These are phyloP conservation scores for Sinelater perroti DNA, from an alignment of 2,888 invertebrate species.

Conservation along the genomic window DNA sequence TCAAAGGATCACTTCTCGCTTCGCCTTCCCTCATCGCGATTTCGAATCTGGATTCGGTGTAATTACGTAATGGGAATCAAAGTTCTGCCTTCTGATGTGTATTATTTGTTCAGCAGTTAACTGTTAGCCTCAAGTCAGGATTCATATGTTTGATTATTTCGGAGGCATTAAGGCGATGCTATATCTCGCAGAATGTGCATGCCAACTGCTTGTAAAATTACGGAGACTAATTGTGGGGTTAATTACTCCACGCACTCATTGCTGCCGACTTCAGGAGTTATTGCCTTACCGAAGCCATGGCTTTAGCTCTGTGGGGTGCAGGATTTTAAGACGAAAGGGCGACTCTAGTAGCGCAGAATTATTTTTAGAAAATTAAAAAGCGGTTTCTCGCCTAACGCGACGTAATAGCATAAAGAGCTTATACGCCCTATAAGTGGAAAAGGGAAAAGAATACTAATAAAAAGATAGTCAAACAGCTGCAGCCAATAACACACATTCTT, in stretches of 20 bases:
- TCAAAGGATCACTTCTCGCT: slow-evolving; percentile 55
- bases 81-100: slow-evolving; percentile 59
- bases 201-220: slow-evolving; percentile 36
- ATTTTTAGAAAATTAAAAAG: too few relatives aligned
- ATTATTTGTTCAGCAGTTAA: slow-evolving; percentile 58
- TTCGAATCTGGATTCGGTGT: slow-evolving; percentile 54
- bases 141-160: slow-evolving; percentile 40
- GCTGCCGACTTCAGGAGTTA: neutral
- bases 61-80: slow-evolving; percentile 63
- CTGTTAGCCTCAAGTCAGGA: slow-evolving; percentile 39
- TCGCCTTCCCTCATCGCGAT: slow-evolving; percentile 51
- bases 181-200: slow-evolving; percentile 27
- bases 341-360: too few relatives aligned
- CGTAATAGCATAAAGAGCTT: too few relatives aligned
- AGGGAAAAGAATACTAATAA: too few relatives aligned
- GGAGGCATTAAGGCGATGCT: slow-evolving; percentile 36
- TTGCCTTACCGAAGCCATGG: too few relatives aligned
- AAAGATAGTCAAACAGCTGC: too few relatives aligned
- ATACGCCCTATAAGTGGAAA: too few relatives aligned
- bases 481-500: too few relatives aligned
- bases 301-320: too few relatives aligned
- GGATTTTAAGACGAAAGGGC: too few relatives aligned
- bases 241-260: slow-evolving; percentile 24
- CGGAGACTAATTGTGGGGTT: slow-evolving; percentile 26
- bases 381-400: too few relatives aligned